Percentiles rank a stretch among this genome's conserved stretches.
These are phyloP conservation scores for Frankliniella fusca DNA, from an alignment of 2,888 invertebrate genomes.

Conservation along the genomic window DNA sequence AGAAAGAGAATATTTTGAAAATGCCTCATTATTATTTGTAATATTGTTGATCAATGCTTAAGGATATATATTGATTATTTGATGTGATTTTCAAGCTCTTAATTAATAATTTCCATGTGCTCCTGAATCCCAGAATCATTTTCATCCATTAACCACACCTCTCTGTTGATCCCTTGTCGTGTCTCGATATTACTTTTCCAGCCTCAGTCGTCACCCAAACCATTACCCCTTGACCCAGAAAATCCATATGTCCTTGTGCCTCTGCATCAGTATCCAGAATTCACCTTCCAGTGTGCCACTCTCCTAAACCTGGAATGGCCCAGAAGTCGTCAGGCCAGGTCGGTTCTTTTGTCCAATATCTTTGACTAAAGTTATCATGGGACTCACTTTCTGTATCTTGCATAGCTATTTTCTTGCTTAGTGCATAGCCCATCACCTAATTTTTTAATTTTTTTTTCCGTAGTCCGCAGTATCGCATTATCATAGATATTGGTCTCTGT, in stretches of 20 bases:
- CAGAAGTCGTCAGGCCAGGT: conserved; percentile 9
- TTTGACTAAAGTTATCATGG: too few species aligned
- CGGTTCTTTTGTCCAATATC: not conserved
- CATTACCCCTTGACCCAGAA: conserved; percentile 12
- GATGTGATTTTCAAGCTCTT: not conserved
- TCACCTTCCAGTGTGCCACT: not conserved
- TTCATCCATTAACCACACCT: not conserved
- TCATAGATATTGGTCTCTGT: too few species aligned
- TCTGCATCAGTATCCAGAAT: conserved; percentile 12
- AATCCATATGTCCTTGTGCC: conserved; percentile 15
- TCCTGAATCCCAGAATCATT: not conserved
- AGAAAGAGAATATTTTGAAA: not conserved
- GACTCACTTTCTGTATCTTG: too few species aligned
- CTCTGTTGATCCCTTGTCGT: not conserved
- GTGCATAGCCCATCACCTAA: too few species aligned
- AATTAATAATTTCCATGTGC: not conserved
- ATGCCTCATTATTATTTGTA: not conserved
- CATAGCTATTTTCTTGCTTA: too few species aligned
- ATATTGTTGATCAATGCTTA: not conserved
- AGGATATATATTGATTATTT: not conserved
- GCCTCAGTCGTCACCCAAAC: not conserved
- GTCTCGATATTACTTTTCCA: not conserved
- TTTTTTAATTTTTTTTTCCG: too few species aligned
- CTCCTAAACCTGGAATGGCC: conserved; percentile 16
- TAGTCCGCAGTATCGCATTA: too few species aligned